A percentile compares a stretch with the other conserved stretches of the same genome.
Evolutionary conservation across 23 tunicate genomes (phyloP).

Genomic region (Halocynthia roretzi): DNA sequence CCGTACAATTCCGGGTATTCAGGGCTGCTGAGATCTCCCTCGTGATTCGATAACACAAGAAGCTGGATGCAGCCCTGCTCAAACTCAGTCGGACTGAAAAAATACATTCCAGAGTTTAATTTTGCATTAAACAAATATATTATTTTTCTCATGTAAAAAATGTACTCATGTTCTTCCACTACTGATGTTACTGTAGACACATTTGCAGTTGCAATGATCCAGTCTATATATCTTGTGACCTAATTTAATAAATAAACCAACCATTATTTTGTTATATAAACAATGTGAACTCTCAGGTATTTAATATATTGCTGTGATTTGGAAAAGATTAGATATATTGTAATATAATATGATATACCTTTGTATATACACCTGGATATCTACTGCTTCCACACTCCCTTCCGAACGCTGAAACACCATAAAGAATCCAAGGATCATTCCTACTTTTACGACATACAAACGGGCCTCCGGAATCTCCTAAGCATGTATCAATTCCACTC

Average conservation of each 20-base stretch:
- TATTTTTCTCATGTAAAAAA: too few species aligned
- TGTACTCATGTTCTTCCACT: not conserved
- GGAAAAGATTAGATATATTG: too few species aligned
- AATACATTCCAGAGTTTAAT: too few species aligned
- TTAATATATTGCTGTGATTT: too few species aligned
- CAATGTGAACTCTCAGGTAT: too few species aligned
- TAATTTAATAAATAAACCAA: not conserved
- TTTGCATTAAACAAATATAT: too few species aligned
- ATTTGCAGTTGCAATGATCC: not conserved
- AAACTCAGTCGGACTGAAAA: too few species aligned
- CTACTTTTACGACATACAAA: not conserved
- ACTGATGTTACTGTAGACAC: not conserved
- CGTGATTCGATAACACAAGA: too few species aligned
- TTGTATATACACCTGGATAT: slow-evolving; percentile 10
- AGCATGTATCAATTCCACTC: not conserved
- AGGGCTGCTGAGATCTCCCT: too few species aligned
- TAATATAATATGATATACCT: not conserved
- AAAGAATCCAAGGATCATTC: not conserved
- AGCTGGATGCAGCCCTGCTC: too few species aligned
- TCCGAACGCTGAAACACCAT: slow-evolving; percentile 2
- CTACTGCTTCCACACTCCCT: not conserved
- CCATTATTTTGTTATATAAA: not conserved
- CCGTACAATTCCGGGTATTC: too few species aligned
- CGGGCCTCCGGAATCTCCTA: slow-evolving; percentile 4
- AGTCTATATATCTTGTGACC: not conserved